Percentiles rank a stretch among this genome's conserved stretches.
Conservation (phyloP, 35 echinoderm and acorn worm species). For the Heliocidaris erythrogramma region DNA sequence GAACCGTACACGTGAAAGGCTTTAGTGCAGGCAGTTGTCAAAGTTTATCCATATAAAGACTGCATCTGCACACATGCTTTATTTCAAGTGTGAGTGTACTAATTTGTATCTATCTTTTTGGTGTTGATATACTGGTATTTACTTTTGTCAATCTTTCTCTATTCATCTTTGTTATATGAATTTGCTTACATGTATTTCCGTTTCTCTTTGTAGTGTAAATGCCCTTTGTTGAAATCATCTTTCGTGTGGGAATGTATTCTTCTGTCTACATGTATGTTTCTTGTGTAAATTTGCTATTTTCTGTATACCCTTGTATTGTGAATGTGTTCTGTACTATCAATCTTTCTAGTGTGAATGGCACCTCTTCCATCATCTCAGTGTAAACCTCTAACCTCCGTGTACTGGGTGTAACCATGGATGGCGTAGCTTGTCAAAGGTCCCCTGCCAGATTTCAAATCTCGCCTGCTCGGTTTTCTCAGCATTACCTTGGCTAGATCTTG, state of each 20-base stretch:
- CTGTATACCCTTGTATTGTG: too few relatives aligned
- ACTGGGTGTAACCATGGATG: background rate
- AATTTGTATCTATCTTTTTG: too few relatives aligned
- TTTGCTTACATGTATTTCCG: background rate
- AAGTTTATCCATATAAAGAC: background rate
- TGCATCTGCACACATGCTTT: background rate
- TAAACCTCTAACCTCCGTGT: background rate
- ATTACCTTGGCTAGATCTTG: background rate
- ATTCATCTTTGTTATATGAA: background rate
- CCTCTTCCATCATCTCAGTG: background rate
- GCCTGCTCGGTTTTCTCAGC: background rate
- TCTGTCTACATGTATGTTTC: too few relatives aligned
- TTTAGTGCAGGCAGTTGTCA: background rate
- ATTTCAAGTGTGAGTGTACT: too few relatives aligned
- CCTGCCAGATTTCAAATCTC: constrained; percentile 1
- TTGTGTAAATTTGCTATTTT: too few relatives aligned
- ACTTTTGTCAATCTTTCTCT: too few relatives aligned
- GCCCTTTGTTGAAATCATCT: too few relatives aligned
- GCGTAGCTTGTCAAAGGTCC: background rate
- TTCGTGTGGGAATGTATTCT: too few relatives aligned
- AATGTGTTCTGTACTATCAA: background rate
- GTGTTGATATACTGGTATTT: too few relatives aligned
- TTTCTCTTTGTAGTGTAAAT: background rate
- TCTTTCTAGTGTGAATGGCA: background rate
- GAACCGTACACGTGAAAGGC: background rate